Conservation (phyloP, 2,888 invertebrate genomes). For the Epistrophella euchroma region DNA sequence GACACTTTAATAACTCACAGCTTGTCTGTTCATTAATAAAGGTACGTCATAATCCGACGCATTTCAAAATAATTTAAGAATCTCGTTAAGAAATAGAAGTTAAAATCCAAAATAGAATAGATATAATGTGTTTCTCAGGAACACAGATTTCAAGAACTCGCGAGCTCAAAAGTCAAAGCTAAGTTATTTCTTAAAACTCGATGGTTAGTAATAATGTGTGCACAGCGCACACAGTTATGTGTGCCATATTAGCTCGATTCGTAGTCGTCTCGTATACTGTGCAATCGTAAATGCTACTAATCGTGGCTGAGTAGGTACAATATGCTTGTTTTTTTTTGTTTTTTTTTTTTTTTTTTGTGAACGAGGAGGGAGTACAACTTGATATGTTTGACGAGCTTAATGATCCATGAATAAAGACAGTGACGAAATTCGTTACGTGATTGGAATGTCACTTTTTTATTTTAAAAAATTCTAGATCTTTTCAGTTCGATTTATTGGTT, state of each 20-base stretch:
- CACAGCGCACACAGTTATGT: constrained; percentile 46
- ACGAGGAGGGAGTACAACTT: constrained; percentile 42
- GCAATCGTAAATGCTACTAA: constrained; percentile 58
- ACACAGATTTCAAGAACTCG: neutral
- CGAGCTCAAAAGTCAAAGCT: constrained; percentile 24
- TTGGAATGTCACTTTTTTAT: constrained; percentile 25
- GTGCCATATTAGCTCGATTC: constrained; percentile 61
- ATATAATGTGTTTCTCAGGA: neutral
- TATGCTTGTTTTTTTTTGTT: neutral
- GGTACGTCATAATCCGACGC: constrained; percentile 36
- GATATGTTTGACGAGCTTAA: constrained; percentile 49
- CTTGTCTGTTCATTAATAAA: neutral
- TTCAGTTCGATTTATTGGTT: constrained; percentile 7
- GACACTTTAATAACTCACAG: constrained; percentile 23
- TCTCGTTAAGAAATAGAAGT: neutral
- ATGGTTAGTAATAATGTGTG: constrained; percentile 43
- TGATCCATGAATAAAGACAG: constrained; percentile 64
- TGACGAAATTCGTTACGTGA: constrained; percentile 68
- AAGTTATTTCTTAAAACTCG: constrained; percentile 10
- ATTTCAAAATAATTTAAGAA: neutral
- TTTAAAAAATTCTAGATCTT: neutral
- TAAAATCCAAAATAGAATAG: neutral
- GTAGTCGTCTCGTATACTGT: constrained; percentile 61
- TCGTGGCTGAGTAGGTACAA: constrained; percentile 40
- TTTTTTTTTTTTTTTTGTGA: neutral